Evolutionary conservation across 2,113 vertebrate genomes (phyloP), one percentile per base, ranked within the genome.

Genomic region (Pitta sordida): DNA sequence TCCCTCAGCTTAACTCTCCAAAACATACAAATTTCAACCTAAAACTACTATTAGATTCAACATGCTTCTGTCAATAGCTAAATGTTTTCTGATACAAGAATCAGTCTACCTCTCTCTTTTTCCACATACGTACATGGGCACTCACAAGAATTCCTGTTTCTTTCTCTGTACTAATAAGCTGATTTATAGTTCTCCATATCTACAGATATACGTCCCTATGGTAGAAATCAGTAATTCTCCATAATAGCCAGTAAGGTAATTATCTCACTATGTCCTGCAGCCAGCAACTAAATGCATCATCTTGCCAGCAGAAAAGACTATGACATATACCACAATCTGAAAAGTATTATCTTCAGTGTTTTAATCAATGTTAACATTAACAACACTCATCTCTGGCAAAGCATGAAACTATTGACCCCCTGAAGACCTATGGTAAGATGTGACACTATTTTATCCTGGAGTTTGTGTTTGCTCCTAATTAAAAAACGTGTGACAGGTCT

Each of bases 391-490:
- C 46, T 56, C 60, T 91, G 65, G 92, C 82, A 95, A 80, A 83
- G 88, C 64, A 68, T n/a, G 82, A 67, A 91, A 88, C 80, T 85
- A 89, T 87, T 59, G 78, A 94, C 93, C 95, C 74, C 32, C 65
- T 81, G 44, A 71, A 86, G 87, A 83, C 92, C 76, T 71, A 5
- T 27, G 46, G 76, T 94, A 94, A 94, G 78, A 86, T 53, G 58
- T 46, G 74, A 87, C 59, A 78, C 77, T 87, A 89, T 96, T 97
- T 96, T 95, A 96, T 77, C 88, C 78, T n/a, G 27, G 49, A 97
- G 96, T 97, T 97, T 97, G 82, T 73, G 60, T 90, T 95, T 96
- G 84, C 91, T 89, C 71, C 91, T 96, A 97, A 98, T 98, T 98
- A 97, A 98, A 97, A 97, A 90, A 93, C 8, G 15, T 53, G 58